Percentiles rank a stretch among this genome's conserved stretches.
Conservation (phyloP, 1,140 invertebrate genomes). For the Cataglyphis hispanica region DNA sequence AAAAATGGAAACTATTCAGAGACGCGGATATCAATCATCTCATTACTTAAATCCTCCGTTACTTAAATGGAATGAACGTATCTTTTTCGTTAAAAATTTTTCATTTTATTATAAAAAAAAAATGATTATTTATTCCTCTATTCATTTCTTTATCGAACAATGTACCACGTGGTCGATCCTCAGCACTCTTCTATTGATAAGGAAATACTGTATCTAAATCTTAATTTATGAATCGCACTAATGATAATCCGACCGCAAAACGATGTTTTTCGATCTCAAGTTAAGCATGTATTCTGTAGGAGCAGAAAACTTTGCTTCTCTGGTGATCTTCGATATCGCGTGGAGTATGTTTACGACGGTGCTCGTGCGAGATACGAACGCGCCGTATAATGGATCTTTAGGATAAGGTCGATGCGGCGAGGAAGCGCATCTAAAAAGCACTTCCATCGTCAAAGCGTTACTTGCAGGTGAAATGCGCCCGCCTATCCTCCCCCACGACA, state of each 20-base stretch:
- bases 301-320: conserved; percentile 11
- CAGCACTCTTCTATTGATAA: too few relatives aligned
- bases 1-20: not conserved
- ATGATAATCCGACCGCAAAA: not conserved
- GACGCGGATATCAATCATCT: not conserved
- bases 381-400: conserved; percentile 22
- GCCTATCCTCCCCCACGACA: not conserved
- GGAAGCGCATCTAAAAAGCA: conserved; percentile 21
- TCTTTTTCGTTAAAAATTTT: too few relatives aligned
- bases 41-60: not conserved
- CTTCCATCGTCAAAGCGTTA: not conserved
- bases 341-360: conserved; percentile 54
- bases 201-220: too few relatives aligned
- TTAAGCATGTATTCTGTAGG: not conserved
- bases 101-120: too few relatives aligned
- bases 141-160: too few relatives aligned
- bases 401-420: conserved; percentile 12
- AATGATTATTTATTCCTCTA: too few relatives aligned
- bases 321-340: not conserved
- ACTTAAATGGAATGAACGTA: not conserved
- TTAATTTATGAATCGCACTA: not conserved
- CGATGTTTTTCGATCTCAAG: not conserved
- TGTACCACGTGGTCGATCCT: too few relatives aligned
- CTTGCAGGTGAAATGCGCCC: not conserved
- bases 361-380: not conserved